These are phyloP conservation scores for Philhelius pedissequus DNA, from an alignment of 2,888 invertebrate species.

Conservation along the genomic window DNA sequence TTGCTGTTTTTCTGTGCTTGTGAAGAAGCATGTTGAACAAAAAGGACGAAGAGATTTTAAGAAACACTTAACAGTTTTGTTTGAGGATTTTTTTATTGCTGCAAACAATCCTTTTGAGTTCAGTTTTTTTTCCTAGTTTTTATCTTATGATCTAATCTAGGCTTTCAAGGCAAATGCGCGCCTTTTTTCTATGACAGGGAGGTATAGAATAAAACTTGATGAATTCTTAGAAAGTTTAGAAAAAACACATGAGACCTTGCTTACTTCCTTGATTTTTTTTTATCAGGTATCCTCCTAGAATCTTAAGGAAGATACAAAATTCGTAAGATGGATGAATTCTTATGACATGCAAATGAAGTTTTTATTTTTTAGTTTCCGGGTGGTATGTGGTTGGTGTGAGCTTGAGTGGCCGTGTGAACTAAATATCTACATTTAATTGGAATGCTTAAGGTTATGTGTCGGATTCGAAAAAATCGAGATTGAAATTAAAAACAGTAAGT, in stretches of 20 bases:
- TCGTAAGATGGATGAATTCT: background rate
- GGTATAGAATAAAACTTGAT: background rate
- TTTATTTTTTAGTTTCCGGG: background rate
- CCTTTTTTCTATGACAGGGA: background rate
- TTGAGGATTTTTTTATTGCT: background rate
- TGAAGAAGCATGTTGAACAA: slow-evolving; percentile 1
- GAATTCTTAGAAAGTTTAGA: background rate
- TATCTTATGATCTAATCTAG: background rate
- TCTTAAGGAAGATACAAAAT: background rate
- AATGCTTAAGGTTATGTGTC: background rate
- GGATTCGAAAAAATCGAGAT: background rate
- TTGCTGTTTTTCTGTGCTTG: background rate
- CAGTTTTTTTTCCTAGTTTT: background rate
- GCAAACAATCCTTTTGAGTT: background rate
- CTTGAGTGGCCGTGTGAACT: background rate
- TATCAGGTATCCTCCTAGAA: background rate
- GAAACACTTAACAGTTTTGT: background rate
- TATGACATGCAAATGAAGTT: slow-evolving; percentile 15
- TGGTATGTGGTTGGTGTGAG: background rate
- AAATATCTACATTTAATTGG: background rate
- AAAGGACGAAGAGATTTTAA: background rate
- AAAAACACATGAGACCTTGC: background rate
- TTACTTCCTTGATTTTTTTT: slow-evolving; percentile 11
- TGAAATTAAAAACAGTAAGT: too few species aligned
- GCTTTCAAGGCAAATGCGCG: background rate